phyloP scores from a whole-genome alignment of 2,888 invertebrate species.

The Drosophila percnosoma region DNA sequence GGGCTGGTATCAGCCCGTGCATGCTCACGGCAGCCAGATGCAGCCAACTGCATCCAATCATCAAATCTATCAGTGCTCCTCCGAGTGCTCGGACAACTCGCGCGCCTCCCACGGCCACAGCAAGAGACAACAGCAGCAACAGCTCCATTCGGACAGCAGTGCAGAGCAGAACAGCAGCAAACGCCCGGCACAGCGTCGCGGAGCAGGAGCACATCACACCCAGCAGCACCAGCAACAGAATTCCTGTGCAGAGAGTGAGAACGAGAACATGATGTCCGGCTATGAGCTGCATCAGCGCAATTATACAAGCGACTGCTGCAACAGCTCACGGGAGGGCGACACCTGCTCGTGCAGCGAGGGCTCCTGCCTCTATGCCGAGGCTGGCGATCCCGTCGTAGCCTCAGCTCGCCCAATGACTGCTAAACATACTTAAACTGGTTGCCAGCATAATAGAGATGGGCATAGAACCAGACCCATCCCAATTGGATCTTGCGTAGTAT shows the following conservation, averaged over 20 bases:
- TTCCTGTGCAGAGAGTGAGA: constrained; percentile 72
- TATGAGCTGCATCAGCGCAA: constrained; percentile 64
- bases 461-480: neutral
- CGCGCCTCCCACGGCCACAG: constrained; percentile 80
- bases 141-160: constrained; percentile 81
- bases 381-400: constrained; percentile 84
- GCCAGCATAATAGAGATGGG: constrained; percentile 8
- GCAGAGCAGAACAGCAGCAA: constrained; percentile 77
- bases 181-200: constrained; percentile 54
- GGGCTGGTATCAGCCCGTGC: constrained; percentile 84
- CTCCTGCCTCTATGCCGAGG: constrained; percentile 88
- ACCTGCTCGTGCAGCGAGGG: constrained; percentile 89
- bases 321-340: constrained; percentile 86
- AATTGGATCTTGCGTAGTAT: constrained; percentile 49
- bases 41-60: constrained; percentile 79
- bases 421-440: constrained; percentile 67
- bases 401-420: constrained; percentile 59
- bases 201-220: constrained; percentile 44
- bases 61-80: constrained; percentile 85
- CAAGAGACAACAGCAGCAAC: constrained; percentile 63
- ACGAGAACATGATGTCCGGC: constrained; percentile 74
- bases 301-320: constrained; percentile 85
- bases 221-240: constrained; percentile 53
- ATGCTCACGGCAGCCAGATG: constrained; percentile 66
- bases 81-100: constrained; percentile 85